Evolutionary conservation across 2,113 vertebrate species (phyloP), one percentile per base, ranked within the genome.

Genomic region (Xiphophorus maculatus): DNA sequence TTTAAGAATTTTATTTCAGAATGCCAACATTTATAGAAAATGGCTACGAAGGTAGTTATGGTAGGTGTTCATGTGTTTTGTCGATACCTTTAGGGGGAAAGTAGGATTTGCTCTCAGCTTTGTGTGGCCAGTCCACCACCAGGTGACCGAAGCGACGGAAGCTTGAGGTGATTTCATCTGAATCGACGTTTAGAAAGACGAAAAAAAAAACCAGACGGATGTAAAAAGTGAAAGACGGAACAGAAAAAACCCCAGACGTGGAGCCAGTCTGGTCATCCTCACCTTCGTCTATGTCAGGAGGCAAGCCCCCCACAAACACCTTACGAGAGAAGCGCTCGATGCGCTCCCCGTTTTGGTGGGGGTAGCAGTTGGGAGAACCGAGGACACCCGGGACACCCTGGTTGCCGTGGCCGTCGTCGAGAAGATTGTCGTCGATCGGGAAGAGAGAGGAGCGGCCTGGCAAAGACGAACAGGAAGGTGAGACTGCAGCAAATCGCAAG

Each of bases 21-120:
- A 9, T 58, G 19, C 8, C 22, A n/a, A n/a, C 51, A 58, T 8
- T 25, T 25, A 17, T 58, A 58, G 17, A 19, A 48, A 19, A 48
- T 2, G 17, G 17, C 17, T 48, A 48, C 19, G 14, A 17, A 44
- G 42, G 17, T 8, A 25, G 48, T 54, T 54, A 58, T 28, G 28
- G 28, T 28, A 28, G 28, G 10, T n/a, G 51, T 25, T 58, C 6
- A 10, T n/a, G 51, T n/a, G 29, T 54, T 84, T 58, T 35, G 27
- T 27, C 8, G 2, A 84, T 96, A 98, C 97, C 98, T 99, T 99
- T 99, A 65, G 98, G 97, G 80, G 98, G 98, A 86, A 99, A 99
- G 90, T 99, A 99, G 68, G 98, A 99, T 79, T 99, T 99, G 94
- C 98, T 99, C 94, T 99, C 98, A 51, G 98, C 98, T 95, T 99